Evolutionary conservation across 2,113 vertebrate species (phyloP).

Genomic region (Equus quagga): DNA sequence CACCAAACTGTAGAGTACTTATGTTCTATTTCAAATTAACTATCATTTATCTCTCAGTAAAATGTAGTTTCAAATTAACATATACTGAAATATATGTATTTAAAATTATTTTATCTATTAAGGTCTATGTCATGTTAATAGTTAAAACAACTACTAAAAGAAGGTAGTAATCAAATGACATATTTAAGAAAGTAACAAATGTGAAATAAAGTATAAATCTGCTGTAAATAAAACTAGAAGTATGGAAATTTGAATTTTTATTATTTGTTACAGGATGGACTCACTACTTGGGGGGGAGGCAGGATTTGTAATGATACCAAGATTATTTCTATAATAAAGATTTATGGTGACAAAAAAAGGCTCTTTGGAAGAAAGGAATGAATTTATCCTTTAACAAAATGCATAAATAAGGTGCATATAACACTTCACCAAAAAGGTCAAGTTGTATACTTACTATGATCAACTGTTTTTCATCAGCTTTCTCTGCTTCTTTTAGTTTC

Average conservation of each 20-base stretch:
- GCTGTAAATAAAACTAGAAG: constrained; percentile 42
- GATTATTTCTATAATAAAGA: constrained; percentile 35
- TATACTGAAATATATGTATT: neutral
- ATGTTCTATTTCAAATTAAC: constrained; percentile 36
- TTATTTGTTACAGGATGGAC: neutral
- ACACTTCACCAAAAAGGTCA: neutral
- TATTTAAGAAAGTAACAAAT: constrained; percentile 33
- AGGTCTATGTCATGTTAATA: constrained; percentile 40
- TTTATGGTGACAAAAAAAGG: neutral
- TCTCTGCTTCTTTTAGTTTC: constrained; percentile 92
- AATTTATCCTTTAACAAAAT: constrained; percentile 40
- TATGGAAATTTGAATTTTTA: constrained; percentile 41
- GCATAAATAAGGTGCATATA: neutral
- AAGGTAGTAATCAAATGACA: constrained; percentile 8
- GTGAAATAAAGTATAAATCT: constrained; percentile 11
- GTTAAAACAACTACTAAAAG: constrained; percentile 43
- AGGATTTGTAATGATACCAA: neutral
- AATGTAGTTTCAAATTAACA: neutral
- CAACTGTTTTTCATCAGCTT: constrained; percentile 91
- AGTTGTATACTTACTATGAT: constrained; percentile 90
- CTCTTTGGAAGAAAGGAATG: neutral
- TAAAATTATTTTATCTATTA: constrained; percentile 3
- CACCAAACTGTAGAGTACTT: neutral
- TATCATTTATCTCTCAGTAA: neutral
- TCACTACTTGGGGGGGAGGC: neutral